Conservation (phyloP, 2,797 vertebrate species). For the Sebastes reedi region DNA sequence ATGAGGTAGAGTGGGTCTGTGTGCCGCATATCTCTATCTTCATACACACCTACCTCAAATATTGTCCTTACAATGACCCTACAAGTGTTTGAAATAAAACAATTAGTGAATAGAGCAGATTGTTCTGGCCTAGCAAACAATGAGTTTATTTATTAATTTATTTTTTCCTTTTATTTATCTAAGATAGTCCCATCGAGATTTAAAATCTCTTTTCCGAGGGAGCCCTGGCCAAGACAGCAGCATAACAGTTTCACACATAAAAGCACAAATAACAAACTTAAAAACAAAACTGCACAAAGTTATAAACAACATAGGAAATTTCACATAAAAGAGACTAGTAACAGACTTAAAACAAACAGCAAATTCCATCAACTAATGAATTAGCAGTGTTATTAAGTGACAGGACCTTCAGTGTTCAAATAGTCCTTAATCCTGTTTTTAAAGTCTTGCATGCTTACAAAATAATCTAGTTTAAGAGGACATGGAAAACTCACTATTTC, state of each 20-base stretch:
- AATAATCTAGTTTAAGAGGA: neutral
- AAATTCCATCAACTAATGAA: neutral
- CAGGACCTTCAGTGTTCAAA: neutral
- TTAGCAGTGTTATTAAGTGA: neutral
- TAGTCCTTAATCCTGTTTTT: neutral
- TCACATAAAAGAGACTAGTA: neutral
- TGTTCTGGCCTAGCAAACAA: neutral
- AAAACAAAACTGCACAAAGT: neutral
- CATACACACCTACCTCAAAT: neutral
- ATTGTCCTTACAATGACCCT: conserved; percentile 1
- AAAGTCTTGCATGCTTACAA: neutral
- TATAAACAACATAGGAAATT: neutral
- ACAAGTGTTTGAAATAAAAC: conserved; percentile 10
- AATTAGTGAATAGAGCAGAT: neutral
- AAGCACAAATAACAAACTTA: neutral
- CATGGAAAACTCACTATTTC: neutral
- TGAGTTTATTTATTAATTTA: neutral
- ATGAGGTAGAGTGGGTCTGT: neutral
- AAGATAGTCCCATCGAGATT: neutral
- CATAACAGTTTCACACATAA: neutral
- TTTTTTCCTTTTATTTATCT: neutral
- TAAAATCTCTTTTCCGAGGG: neutral
- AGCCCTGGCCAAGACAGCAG: neutral
- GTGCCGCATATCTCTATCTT: neutral
- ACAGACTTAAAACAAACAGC: neutral